Conservation (phyloP, 92 coral and sea anemone genomes). For the Phenganax marumi region DNA sequence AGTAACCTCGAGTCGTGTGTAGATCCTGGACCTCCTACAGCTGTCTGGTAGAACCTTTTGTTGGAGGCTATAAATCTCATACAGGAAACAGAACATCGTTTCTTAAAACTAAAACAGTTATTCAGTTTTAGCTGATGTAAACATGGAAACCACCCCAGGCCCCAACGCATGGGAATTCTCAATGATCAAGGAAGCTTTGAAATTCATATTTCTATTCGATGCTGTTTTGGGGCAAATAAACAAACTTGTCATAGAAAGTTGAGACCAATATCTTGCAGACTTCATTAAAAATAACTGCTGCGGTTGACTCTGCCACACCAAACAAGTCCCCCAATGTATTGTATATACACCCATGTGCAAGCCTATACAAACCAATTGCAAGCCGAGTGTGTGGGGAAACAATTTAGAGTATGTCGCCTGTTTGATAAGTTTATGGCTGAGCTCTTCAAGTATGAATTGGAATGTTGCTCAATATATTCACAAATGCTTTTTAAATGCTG, state of each 20-base stretch:
- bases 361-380: neutral
- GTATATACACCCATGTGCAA: slow-evolving; percentile 47
- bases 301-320: slow-evolving; percentile 62
- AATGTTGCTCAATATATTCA: slow-evolving; percentile 53
- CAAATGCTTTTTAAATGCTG: slow-evolving; percentile 54
- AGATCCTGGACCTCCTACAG: slow-evolving; percentile 66
- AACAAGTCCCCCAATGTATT: slow-evolving; percentile 59
- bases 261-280: slow-evolving; percentile 54
- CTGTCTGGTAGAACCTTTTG: slow-evolving; percentile 65
- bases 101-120: slow-evolving; percentile 65
- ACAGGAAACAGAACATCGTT: slow-evolving; percentile 61
- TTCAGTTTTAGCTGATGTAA: slow-evolving; percentile 60
- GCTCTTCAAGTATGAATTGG: slow-evolving; percentile 47
- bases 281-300: slow-evolving; percentile 38
- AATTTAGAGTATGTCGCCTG: too few relatives aligned
- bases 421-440: slow-evolving; percentile 14
- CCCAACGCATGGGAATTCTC: slow-evolving; percentile 66
- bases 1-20: slow-evolving; percentile 63
- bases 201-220: slow-evolving; percentile 65
- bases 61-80: slow-evolving; percentile 65
- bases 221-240: slow-evolving; percentile 47
- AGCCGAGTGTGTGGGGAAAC: neutral
- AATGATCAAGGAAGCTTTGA: slow-evolving; percentile 59
- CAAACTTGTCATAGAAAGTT: slow-evolving; percentile 56
- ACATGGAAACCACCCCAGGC: slow-evolving; percentile 77